Conservation (phyloP, 2,888 invertebrate genomes). For the Drosophila gaucha region DNA sequence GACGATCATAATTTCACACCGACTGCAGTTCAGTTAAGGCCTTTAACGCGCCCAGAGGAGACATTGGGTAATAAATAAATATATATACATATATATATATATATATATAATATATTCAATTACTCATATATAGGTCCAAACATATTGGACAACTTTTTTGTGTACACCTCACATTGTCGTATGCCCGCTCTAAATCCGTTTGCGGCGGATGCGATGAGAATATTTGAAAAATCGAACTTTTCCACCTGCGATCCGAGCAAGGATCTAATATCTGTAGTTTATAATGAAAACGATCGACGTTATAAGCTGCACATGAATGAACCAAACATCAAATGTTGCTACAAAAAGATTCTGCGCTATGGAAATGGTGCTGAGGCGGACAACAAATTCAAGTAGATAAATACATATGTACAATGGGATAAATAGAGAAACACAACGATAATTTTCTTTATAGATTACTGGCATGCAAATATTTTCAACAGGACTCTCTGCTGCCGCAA, state of each 20-base stretch:
- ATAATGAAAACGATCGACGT: constrained; percentile 47
- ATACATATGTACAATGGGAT: not conserved
- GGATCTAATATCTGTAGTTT: constrained; percentile 72
- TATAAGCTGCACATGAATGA: constrained; percentile 72
- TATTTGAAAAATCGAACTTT: constrained; percentile 85
- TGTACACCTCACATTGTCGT: constrained; percentile 86
- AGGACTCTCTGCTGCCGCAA: constrained; percentile 68
- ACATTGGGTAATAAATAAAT: constrained; percentile 22
- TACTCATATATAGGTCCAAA: constrained; percentile 3
- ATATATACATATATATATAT: no score
- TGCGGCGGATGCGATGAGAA: constrained; percentile 85
- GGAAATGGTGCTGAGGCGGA: constrained; percentile 72
- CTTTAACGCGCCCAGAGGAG: not conserved
- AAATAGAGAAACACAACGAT: not conserved
- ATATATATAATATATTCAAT: not conserved
- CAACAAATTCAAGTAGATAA: constrained; percentile 68
- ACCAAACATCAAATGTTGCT: constrained; percentile 76
- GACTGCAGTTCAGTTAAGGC: not conserved
- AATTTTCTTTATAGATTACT: constrained; percentile 53
- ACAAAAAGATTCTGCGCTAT: constrained; percentile 74
- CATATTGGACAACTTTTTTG: constrained; percentile 70
- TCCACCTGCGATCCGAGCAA: constrained; percentile 85
- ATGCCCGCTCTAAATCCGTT: constrained; percentile 87
- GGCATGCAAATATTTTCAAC: constrained; percentile 63
- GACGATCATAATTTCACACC: not conserved